Evolutionary conservation across 1,140 invertebrate species (phyloP), one percentile per base, ranked within the genome.

Genomic region (Calycopis cecrops): DNA sequence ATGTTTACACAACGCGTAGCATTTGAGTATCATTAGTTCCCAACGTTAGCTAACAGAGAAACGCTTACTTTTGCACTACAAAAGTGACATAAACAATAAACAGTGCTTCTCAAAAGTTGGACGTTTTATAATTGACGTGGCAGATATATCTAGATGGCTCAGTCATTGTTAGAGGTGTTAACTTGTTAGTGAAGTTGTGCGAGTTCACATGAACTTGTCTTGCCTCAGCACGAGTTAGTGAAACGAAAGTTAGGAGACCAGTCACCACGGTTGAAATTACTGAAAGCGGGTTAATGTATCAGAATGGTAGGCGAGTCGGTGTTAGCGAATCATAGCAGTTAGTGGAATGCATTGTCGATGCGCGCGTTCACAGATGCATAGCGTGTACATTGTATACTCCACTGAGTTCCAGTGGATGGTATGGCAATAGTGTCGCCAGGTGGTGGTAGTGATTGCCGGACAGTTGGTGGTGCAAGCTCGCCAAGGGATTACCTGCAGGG

Each of bases 401-500:
- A 78, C 89, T 84, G 76, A 89, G 85, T 67, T 92, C 91, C 70
- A 91, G 89, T 76, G 90, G 93, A 89, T 88, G 91, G 84, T 90
- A 90, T 76, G 90, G 89, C 78, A 91, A 88, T 62, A 90, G 88
- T 70, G 91, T 88, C 67, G 88, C 82, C 74, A 89, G 88, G 78
- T 91, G 91, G 82, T 91, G 90, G 82, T 91, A 91, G 82, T 91
- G 90, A 82, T 90, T 89, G 87, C 88, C 90, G 86, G 91, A 90
- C 79, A 91, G 89, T 86, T 90, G 89, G 85, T 91, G 91, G 86
- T 91, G 90, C 87, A 90, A 90, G 88, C 88, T 90, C 87, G 91
- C 90, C 88, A 91, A 88, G 88, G 92, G 91, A 93, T 96, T 96
- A 97, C 96, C 96, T 97, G 95, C 94, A 85, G 96, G 95, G 90